A percentile compares a stretch with the other conserved stretches of the same genome.
Conservation (phyloP, 2,797 vertebrate species). For the Muscicapa striata region DNA sequence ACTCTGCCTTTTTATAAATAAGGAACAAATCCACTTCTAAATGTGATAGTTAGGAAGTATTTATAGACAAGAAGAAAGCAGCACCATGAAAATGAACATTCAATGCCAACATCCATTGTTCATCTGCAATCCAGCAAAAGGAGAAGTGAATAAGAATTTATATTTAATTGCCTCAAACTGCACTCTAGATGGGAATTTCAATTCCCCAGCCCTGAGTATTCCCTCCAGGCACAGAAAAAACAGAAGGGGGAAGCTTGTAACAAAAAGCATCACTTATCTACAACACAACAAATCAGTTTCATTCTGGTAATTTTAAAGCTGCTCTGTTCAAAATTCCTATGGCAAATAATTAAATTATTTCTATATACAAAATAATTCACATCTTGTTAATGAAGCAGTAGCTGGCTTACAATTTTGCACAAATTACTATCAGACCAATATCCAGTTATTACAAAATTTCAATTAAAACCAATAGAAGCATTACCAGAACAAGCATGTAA, state of each 20-base stretch:
- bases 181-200: not conserved
- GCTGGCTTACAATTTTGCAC: not conserved
- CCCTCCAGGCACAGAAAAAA: conserved; percentile 12
- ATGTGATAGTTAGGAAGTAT: not conserved
- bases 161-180: conserved; percentile 45
- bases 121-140: not conserved
- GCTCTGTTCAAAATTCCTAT: not conserved
- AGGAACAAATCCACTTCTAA: not conserved
- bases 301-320: not conserved
- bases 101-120: not conserved
- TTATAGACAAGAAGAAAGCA: conserved; percentile 15
- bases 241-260: not conserved
- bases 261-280: conserved; percentile 33
- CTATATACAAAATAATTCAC: not conserved
- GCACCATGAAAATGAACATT: not conserved
- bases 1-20: not conserved
- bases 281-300: conserved; percentile 26
- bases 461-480: not conserved
- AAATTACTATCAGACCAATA: not conserved
- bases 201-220: not conserved
- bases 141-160: not conserved
- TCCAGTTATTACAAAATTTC: not conserved
- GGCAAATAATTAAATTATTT: not conserved
- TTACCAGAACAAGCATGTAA: not conserved
- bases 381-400: not conserved